These are phyloP conservation scores for Bos taurus DNA, from an alignment of 2,113 vertebrate genomes.

Conservation along the genomic window DNA sequence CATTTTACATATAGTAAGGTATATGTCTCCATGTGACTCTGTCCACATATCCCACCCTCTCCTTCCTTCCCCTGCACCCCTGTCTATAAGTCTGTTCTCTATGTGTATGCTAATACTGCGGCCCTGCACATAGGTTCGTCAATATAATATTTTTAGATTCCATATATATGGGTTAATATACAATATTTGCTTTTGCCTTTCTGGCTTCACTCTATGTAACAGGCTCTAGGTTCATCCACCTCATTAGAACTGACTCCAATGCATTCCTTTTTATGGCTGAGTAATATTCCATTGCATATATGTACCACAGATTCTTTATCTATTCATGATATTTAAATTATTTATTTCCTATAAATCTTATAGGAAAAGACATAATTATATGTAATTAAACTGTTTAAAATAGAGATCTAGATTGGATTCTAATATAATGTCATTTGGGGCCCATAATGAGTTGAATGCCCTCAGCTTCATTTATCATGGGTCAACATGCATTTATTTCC, in stretches of 20 bases:
- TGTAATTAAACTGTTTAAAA: neutral
- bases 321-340: neutral
- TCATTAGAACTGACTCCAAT: neutral
- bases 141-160: neutral
- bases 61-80: neutral
- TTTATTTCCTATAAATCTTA: neutral
- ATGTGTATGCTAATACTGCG: neutral
- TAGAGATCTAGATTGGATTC: neutral
- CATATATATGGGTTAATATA: neutral
- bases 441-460: neutral
- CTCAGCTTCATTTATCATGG: neutral
- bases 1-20: neutral
- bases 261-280: neutral
- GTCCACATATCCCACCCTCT: neutral
- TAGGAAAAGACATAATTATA: neutral
- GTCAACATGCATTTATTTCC: neutral
- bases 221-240: neutral
- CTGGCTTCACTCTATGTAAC: neutral
- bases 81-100: neutral
- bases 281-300: neutral
- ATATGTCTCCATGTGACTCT: neutral
- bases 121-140: neutral
- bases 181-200: neutral
- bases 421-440: neutral
- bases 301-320: neutral